Evolutionary conservation across 2,888 invertebrate species (phyloP), one percentile per base, ranked within the genome.

Genomic region (Rhogogaster chlorosoma): DNA sequence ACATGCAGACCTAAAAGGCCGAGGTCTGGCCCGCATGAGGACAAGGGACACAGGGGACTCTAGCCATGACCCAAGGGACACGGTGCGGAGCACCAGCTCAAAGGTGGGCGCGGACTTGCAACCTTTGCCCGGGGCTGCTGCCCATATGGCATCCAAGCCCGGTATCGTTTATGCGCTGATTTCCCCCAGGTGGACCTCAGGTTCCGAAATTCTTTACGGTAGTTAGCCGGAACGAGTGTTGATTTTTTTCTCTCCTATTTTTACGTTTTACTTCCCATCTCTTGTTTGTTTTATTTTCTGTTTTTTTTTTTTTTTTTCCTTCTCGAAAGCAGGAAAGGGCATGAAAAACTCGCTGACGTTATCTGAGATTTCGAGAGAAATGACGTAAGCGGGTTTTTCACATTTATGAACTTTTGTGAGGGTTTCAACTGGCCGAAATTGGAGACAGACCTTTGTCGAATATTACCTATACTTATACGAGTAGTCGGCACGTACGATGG

Each of bases 81-180:
- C 57, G 80, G 42, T 61, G 80, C 38, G 29, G n/a, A 29, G 83
- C 67, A 83, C 83, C 26, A 49, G 87, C 89, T 89, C 86, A 89
- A 89, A 92, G 90, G 91, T 91, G 89, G 87, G 88, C 88, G 83
- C 70, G 83, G 83, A 86, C 85, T 84, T 75, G 85, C 87, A 88
- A 87, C 91, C 88, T 83, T 70, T 45, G 83, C 83, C 89, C 80
- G 88, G 88, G 90, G 89, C 91, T 91, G 92, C 89, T 87, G 91
- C 91, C 93, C 93, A 93, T 93, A 92, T 93, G 93, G 92, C 91
- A 91, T 91, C 88, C 90, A 91, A 91, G 89, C 89, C 86, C 87
- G 87, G 89, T 88, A 61, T 36, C 80, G 57, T 80, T 29, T 83
- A 29, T 84, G 38, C 80, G 38, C n/a, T 78, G 64, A 49, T 77